phyloP scores from a whole-genome alignment of 2,888 invertebrate genomes.

The Drosophila emarginata region DNA sequence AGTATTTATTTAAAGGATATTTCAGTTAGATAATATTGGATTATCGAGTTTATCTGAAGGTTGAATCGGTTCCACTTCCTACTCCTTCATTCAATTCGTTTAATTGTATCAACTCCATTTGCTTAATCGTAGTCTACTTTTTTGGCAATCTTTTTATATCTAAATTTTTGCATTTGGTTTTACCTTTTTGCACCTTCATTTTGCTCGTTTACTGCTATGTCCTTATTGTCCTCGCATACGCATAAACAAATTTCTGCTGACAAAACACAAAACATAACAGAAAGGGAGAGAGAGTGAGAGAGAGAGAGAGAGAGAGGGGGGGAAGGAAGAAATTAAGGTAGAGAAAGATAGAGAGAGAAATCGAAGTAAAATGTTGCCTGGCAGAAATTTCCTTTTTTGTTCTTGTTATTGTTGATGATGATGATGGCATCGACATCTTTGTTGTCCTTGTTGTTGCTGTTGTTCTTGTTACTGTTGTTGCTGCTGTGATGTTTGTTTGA shows the following conservation, averaged over 20 bases:
- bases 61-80: too few relatives aligned
- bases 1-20: too few relatives aligned
- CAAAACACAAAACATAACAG: conserved; percentile 64
- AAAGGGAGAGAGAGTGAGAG: neutral
- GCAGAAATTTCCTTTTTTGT: conserved; percentile 55
- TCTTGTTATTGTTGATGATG: conserved; percentile 7
- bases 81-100: neutral
- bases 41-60: too few relatives aligned
- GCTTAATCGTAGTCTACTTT: conserved; percentile 2
- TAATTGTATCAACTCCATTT: conserved; percentile 11
- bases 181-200: conserved; percentile 4
- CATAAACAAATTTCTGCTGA: conserved; percentile 74
- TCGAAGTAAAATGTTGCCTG: conserved; percentile 71
- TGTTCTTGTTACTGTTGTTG: conserved; percentile 29
- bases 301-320: neutral
- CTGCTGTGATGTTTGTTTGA: conserved; percentile 54
- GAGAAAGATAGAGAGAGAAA: conserved; percentile 35
- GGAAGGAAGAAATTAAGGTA: neutral
- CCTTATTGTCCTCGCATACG: conserved; percentile 31
- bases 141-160: neutral
- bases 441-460: conserved; percentile 20
- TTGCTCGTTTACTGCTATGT: conserved; percentile 5
- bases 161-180: neutral
- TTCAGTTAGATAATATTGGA: too few relatives aligned
- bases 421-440: conserved; percentile 10